These are phyloP conservation scores for Hetaerina titia DNA, from an alignment of 2,888 invertebrate genomes.

Conservation along the genomic window DNA sequence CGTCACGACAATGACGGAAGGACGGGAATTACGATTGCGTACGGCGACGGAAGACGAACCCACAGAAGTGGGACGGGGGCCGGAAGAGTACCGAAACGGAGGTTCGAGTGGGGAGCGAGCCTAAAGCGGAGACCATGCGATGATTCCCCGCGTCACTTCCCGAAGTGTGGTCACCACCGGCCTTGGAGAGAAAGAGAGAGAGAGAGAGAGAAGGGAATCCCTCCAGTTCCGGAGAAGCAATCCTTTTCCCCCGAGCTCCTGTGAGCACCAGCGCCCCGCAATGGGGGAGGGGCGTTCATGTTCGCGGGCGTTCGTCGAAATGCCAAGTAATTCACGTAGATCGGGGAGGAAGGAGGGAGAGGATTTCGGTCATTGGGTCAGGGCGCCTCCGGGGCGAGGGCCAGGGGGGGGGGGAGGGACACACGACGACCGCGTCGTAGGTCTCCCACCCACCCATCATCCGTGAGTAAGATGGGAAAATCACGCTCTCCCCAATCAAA, in stretches of 20 bases:
- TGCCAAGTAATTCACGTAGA: neutral
- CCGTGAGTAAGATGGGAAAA: too few relatives aligned
- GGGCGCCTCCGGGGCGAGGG: neutral
- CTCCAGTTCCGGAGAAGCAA: neutral
- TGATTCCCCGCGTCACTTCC: conserved; percentile 38
- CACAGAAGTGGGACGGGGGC: neutral
- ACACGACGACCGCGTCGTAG: too few relatives aligned
- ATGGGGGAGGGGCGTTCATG: neutral
- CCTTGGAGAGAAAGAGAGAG: neutral
- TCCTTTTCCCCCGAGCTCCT: neutral
- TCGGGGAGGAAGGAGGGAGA: neutral
- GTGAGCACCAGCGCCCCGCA: too few relatives aligned
- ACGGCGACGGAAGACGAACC: neutral
- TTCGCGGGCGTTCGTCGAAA: neutral
- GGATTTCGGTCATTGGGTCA: neutral
- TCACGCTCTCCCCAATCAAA: too few relatives aligned
- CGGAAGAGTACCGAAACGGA: neutral
- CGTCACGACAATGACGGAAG: conserved; percentile 15
- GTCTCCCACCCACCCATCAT: too few relatives aligned
- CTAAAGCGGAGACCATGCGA: neutral
- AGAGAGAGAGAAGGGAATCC: neutral
- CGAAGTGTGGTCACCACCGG: neutral
- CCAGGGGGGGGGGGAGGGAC: too few relatives aligned
- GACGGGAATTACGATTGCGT: neutral
- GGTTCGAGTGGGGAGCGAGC: neutral